Conservation (phyloP, 2,888 invertebrate genomes). For the Dolomedes plantarius region DNA sequence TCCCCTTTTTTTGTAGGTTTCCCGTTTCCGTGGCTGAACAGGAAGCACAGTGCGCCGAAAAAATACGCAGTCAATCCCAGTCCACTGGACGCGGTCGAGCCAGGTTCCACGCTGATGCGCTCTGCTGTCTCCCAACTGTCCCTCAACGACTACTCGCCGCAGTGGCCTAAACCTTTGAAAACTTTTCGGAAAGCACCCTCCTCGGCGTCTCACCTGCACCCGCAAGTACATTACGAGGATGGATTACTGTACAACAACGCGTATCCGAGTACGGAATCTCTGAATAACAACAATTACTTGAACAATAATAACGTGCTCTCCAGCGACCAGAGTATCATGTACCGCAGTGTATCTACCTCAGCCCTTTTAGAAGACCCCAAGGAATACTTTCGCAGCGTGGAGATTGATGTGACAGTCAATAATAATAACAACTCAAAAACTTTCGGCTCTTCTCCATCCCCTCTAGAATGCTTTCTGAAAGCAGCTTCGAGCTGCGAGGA, state of each 20-base stretch:
- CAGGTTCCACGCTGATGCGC: slow-evolving; percentile 47
- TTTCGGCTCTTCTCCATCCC: slow-evolving; percentile 29
- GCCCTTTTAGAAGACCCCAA: slow-evolving; percentile 65
- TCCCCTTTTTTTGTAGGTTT: slow-evolving; percentile 56
- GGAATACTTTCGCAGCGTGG: slow-evolving; percentile 39
- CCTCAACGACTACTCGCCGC: slow-evolving; percentile 45
- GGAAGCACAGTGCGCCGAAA: slow-evolving; percentile 68
- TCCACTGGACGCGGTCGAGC: slow-evolving; percentile 21
- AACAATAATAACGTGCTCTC: slow-evolving; percentile 50
- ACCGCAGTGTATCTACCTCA: slow-evolving; percentile 68
- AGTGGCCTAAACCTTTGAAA: slow-evolving; percentile 58
- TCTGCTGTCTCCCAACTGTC: slow-evolving; percentile 61
- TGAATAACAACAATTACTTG: slow-evolving; percentile 51
- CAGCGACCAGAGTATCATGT: slow-evolving; percentile 55
- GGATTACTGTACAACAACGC: slow-evolving; percentile 26
- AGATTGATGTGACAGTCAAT: slow-evolving; percentile 39
- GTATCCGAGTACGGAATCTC: slow-evolving; percentile 35
- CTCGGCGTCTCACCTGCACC: neutral
- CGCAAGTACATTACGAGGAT: slow-evolving; percentile 29
- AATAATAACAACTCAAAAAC: slow-evolving; percentile 42
- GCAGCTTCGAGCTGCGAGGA: slow-evolving; percentile 82
- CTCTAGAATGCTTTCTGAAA: slow-evolving; percentile 44
- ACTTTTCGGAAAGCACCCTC: slow-evolving; percentile 47
- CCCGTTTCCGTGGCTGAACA: slow-evolving; percentile 69
- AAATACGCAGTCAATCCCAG: slow-evolving; percentile 65